Evolutionary conservation across 2,888 invertebrate genomes (phyloP).

Genomic region (Pteria penguin): DNA sequence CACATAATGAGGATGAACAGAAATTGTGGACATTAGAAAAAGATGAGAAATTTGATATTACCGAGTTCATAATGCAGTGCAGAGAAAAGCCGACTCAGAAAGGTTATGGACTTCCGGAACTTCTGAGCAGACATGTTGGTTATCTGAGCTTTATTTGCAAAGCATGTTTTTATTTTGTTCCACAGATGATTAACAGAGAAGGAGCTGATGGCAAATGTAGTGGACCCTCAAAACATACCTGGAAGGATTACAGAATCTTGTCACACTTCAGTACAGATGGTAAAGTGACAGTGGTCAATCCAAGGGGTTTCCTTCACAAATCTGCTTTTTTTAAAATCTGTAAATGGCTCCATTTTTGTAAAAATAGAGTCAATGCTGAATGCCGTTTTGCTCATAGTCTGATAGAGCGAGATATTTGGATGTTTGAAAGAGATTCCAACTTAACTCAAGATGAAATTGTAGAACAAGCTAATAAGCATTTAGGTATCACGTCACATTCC

Average conservation of each 20-base stretch:
- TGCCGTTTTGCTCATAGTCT: constrained; percentile 74
- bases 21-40: constrained; percentile 74
- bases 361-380: constrained; percentile 51
- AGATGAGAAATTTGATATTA: constrained; percentile 68
- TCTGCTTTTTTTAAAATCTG: constrained; percentile 76
- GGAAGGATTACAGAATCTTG: constrained; percentile 65
- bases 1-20: constrained; percentile 72
- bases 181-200: constrained; percentile 54
- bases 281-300: constrained; percentile 62
- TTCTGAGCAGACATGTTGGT: constrained; percentile 68
- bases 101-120: constrained; percentile 59
- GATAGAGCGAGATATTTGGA: constrained; percentile 77
- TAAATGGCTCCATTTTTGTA: constrained; percentile 68
- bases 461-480: constrained; percentile 37
- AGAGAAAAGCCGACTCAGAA: constrained; percentile 42
- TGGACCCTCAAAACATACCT: constrained; percentile 60
- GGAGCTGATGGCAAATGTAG: constrained; percentile 46
- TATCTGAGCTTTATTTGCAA: constrained; percentile 72
- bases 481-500: not conserved
- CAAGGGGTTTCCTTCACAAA: constrained; percentile 67
- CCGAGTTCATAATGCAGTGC: constrained; percentile 73
- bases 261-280: constrained; percentile 64
- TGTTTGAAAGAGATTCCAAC: constrained; percentile 71
- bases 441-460: constrained; percentile 67
- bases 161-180: constrained; percentile 67